These are phyloP conservation scores for Eupelmus urozonus DNA, from an alignment of 2,888 invertebrate species.

Conservation along the genomic window DNA sequence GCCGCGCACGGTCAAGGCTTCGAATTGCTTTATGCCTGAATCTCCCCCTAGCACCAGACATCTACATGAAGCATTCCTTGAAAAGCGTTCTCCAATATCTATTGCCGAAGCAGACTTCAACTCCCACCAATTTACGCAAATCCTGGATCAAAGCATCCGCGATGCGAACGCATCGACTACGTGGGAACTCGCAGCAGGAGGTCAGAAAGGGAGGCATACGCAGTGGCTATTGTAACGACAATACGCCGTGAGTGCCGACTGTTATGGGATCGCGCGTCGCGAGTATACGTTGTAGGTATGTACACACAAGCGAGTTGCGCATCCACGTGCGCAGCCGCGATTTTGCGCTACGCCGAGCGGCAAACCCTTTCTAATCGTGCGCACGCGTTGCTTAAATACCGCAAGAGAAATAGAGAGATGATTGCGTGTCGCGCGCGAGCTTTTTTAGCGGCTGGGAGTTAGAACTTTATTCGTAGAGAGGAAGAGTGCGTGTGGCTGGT, in stretches of 20 bases:
- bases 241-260: constrained; percentile 57
- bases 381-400: constrained; percentile 1
- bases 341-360: constrained; percentile 37
- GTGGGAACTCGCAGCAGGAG: constrained; percentile 73
- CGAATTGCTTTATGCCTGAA: no score
- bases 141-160: no score
- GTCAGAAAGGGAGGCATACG: constrained; percentile 65
- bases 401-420: not conserved
- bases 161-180: no score
- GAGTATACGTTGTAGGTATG: constrained; percentile 11
- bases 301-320: constrained; percentile 1
- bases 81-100: no score
- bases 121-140: no score
- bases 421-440: constrained; percentile 9
- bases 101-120: no score
- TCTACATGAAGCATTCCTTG: no score
- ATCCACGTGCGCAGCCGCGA: constrained; percentile 33
- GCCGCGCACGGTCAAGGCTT: not conserved
- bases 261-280: constrained; percentile 49
- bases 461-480: not conserved
- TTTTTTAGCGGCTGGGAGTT: no score
- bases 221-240: constrained; percentile 64
- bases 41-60: no score
- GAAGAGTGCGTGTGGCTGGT: not conserved
- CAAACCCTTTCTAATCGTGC: constrained; percentile 49